Percentiles rank a stretch among this genome's conserved stretches.
Evolutionary conservation across 2,113 vertebrate genomes (phyloP).

Genomic region (Uria aalge): DNA sequence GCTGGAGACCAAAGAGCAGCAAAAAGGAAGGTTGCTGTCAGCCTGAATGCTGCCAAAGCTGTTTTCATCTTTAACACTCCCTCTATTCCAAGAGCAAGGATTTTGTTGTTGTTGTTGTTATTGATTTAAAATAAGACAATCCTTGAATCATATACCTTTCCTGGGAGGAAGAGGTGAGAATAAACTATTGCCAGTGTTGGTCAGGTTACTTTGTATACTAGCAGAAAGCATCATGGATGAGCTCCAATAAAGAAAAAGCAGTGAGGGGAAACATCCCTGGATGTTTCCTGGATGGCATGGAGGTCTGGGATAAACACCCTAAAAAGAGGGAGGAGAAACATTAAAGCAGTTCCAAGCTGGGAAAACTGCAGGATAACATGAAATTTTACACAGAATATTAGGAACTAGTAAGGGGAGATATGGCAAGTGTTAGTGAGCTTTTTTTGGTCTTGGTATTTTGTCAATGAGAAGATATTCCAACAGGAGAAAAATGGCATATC

Average conservation of each 20-base stretch:
- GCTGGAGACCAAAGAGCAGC: background rate
- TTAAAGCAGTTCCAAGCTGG: background rate
- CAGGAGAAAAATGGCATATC: background rate
- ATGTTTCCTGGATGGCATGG: background rate
- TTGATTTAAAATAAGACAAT: background rate
- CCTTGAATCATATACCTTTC: background rate
- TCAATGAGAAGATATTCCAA: background rate
- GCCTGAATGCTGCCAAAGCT: background rate
- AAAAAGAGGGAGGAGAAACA: background rate
- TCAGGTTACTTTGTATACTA: background rate
- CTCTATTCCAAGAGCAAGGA: background rate
- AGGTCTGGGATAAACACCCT: background rate
- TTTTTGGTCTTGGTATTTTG: background rate
- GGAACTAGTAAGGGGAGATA: background rate
- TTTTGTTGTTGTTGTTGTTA: background rate
- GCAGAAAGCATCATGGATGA: background rate
- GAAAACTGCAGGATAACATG: background rate
- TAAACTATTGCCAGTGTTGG: background rate
- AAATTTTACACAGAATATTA: background rate
- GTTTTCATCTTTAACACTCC: background rate
- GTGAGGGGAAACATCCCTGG: background rate
- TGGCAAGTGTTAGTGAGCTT: background rate
- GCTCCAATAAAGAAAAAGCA: background rate
- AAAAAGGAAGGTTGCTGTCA: background rate
- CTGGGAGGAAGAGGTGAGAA: background rate